phyloP scores from a whole-genome alignment of 1,140 invertebrate genomes.

The Orius insidiosus region DNA sequence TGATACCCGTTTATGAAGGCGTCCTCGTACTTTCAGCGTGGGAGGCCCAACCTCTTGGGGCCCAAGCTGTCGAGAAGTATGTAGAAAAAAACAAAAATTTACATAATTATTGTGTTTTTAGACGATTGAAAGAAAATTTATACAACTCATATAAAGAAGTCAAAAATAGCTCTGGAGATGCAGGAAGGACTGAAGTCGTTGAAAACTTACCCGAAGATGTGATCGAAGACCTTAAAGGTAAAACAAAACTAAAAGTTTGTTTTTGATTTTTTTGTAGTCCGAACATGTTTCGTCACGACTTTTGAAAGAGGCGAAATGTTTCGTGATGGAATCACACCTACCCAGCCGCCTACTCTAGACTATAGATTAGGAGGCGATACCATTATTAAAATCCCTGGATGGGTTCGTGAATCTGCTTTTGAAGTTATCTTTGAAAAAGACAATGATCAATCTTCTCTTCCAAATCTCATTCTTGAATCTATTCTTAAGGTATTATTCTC shows the following conservation, averaged over 20 bases:
- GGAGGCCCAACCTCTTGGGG: constrained; percentile 56
- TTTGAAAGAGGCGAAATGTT: constrained; percentile 46
- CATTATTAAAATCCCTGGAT: constrained; percentile 46
- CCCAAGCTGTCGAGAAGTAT: constrained; percentile 44
- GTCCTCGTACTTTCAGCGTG: constrained; percentile 62
- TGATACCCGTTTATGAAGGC: constrained; percentile 73
- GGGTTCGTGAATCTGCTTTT: constrained; percentile 52
- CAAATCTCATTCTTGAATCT: constrained; percentile 68
- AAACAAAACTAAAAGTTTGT: too few species aligned
- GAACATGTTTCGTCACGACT: constrained; percentile 69
- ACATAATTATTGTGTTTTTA: too few species aligned
- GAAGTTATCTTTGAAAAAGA: constrained; percentile 75
- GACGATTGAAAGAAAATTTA: constrained; percentile 12
- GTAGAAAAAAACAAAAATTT: neutral
- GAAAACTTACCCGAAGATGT: constrained; percentile 27
- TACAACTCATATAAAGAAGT: constrained; percentile 13
- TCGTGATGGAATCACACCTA: constrained; percentile 24
- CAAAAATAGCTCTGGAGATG: constrained; percentile 11
- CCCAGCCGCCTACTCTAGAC: constrained; percentile 35
- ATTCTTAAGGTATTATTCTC: constrained; percentile 46
- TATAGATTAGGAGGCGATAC: constrained; percentile 49
- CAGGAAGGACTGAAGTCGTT: constrained; percentile 3
- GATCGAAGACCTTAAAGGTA: constrained; percentile 51
- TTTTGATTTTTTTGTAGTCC: constrained; percentile 17
- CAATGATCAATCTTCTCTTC: constrained; percentile 62